Conservation (phyloP, 1,140 invertebrate genomes). For the Aphidius gifuensis region DNA sequence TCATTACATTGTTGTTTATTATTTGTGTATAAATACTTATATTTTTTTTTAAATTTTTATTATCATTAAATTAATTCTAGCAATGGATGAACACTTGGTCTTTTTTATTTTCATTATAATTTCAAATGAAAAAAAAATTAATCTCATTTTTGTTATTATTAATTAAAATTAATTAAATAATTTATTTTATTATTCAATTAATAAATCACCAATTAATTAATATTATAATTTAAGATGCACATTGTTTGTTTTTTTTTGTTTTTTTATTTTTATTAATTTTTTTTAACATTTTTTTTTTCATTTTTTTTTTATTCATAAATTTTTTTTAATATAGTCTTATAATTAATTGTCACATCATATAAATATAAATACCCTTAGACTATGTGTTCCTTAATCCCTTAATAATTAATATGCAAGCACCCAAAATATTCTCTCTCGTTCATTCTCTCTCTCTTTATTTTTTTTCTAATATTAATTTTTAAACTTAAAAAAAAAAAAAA, state of each 20-base stretch:
- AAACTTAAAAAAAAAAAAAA: neutral
- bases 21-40: constrained; percentile 32
- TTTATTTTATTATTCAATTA: no score
- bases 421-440: constrained; percentile 12
- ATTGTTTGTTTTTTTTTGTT: constrained; percentile 17
- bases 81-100: constrained; percentile 18
- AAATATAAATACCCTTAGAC: constrained; percentile 37
- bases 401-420: constrained; percentile 28
- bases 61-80: constrained; percentile 3
- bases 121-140: neutral
- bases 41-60: constrained; percentile 27
- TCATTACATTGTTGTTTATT: constrained; percentile 11
- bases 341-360: constrained; percentile 25
- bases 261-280: constrained; percentile 27
- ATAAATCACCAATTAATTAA: constrained; percentile 13
- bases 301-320: constrained; percentile 9
- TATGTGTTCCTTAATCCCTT: constrained; percentile 29
- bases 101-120: constrained; percentile 6
- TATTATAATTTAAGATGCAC: constrained; percentile 24
- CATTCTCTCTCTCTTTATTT: constrained; percentile 5
- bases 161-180: no score
- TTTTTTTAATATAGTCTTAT: constrained; percentile 17
- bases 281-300: constrained; percentile 13
- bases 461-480: constrained; percentile 7
- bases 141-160: no score